These are phyloP conservation scores for Zosterops borbonicus DNA, from an alignment of 2,113 vertebrate species.

Conservation along the genomic window DNA sequence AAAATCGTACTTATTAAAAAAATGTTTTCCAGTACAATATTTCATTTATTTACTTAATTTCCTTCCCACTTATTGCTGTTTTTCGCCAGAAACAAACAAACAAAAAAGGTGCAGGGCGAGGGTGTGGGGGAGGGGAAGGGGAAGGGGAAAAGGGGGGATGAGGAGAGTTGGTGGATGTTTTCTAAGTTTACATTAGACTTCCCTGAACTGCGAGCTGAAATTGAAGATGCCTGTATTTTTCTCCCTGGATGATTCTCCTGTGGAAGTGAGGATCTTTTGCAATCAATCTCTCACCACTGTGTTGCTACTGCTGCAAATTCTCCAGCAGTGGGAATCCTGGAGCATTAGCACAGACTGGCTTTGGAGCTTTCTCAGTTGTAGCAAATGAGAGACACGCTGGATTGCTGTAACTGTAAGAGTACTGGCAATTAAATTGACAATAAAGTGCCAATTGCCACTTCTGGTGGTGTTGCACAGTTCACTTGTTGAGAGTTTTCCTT, in stretches of 20 bases:
- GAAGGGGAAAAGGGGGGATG: accelerated
- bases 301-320: neutral
- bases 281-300: neutral
- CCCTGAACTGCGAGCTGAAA: neutral
- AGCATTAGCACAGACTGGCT: neutral
- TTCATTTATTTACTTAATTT: neutral
- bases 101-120: neutral
- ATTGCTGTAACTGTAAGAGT: neutral
- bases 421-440: neutral
- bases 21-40: neutral
- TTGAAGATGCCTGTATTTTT: neutral
- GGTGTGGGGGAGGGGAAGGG: no score
- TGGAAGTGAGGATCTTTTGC: neutral
- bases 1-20: neutral
- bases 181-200: neutral
- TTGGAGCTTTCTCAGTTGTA: neutral
- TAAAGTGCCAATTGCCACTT: no score
- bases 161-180: neutral
- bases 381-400: neutral
- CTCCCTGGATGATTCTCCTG: neutral
- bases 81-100: neutral
- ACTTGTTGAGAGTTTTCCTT: neutral
- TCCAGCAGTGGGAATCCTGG: neutral
- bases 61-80: neutral
- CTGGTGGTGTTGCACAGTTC: neutral